Evolutionary conservation across 2,888 invertebrate genomes (phyloP).

Genomic region (Pimpla rufipes): DNA sequence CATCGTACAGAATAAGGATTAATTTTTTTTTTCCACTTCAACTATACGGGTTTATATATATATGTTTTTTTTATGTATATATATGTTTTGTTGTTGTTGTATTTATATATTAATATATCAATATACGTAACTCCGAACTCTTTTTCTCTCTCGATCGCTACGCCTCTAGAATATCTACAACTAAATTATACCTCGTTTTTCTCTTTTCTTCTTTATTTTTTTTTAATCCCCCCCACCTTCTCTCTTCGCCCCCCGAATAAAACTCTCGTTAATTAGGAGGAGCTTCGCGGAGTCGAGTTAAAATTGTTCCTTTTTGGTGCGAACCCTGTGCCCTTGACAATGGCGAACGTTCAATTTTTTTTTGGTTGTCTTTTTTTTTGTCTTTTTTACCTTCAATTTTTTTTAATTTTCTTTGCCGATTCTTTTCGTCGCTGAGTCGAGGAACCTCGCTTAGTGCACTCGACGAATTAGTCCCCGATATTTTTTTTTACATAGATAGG

Average conservation of each 20-base stretch:
- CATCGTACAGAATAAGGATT: slow-evolving; percentile 82
- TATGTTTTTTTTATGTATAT: slow-evolving; percentile 61
- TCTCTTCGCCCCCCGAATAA: too few species aligned
- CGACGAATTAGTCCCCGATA: slow-evolving; percentile 43
- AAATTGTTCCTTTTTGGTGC: slow-evolving; percentile 59
- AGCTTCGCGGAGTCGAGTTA: slow-evolving; percentile 51
- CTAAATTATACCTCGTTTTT: slow-evolving; percentile 63
- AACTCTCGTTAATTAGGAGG: slow-evolving; percentile 44
- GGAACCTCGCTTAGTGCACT: slow-evolving; percentile 46
- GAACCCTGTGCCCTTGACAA: slow-evolving; percentile 45
- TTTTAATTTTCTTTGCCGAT: background rate
- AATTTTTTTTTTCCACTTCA: slow-evolving; percentile 76
- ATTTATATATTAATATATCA: slow-evolving; percentile 69
- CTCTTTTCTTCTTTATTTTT: slow-evolving; percentile 24
- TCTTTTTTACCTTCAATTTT: background rate
- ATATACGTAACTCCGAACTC: slow-evolving; percentile 71
- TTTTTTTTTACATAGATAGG: slow-evolving; percentile 11
- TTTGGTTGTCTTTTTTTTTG: slow-evolving; percentile 13
- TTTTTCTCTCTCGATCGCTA: slow-evolving; percentile 70
- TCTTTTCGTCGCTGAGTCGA: slow-evolving; percentile 28
- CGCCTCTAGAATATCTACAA: slow-evolving; percentile 78
- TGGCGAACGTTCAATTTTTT: slow-evolving; percentile 8
- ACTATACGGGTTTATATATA: slow-evolving; percentile 68
- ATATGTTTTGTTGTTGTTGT: slow-evolving; percentile 68
- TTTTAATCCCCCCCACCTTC: too few species aligned